Percentiles rank a stretch among this genome's conserved stretches.
phyloP scores from a whole-genome alignment of 2,113 vertebrate species.

The Malaclemys terrapin region DNA sequence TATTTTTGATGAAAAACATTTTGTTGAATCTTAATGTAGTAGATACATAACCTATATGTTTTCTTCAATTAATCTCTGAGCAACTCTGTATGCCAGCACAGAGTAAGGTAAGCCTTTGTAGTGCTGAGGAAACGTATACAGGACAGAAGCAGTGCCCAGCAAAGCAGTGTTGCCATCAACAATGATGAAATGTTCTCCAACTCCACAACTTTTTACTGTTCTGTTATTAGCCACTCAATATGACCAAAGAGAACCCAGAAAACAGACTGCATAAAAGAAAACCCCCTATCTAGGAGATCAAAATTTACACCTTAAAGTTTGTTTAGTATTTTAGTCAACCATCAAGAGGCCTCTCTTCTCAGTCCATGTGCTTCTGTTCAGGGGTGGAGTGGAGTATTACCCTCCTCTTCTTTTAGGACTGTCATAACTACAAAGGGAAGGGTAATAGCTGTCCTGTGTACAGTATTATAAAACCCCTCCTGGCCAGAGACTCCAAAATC shows the following conservation, averaged over 20 bases:
- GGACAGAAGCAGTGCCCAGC: neutral
- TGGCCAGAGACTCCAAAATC: too few species aligned
- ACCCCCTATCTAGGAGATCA: neutral
- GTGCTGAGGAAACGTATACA: neutral
- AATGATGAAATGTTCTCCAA: neutral
- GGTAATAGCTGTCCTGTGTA: too few species aligned
- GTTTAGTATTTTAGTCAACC: fast-evolving
- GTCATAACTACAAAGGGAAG: too few species aligned
- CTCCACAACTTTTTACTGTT: neutral
- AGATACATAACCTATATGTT: constrained; percentile 58
- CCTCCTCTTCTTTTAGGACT: neutral
- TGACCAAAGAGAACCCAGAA: neutral
- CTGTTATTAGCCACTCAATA: neutral
- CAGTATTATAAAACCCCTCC: too few species aligned
- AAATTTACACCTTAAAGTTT: neutral
- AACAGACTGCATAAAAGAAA: neutral
- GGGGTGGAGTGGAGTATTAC: neutral
- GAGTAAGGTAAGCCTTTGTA: constrained; percentile 28
- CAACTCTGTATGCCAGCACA: constrained; percentile 18
- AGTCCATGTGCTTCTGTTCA: neutral
- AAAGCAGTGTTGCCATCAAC: neutral
- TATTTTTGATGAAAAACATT: neutral
- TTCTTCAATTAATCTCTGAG: constrained; percentile 55
- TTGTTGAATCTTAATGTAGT: constrained; percentile 20
- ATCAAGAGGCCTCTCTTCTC: neutral